phyloP scores from a whole-genome alignment of 2,888 invertebrate species.

The Panopea generosa region DNA sequence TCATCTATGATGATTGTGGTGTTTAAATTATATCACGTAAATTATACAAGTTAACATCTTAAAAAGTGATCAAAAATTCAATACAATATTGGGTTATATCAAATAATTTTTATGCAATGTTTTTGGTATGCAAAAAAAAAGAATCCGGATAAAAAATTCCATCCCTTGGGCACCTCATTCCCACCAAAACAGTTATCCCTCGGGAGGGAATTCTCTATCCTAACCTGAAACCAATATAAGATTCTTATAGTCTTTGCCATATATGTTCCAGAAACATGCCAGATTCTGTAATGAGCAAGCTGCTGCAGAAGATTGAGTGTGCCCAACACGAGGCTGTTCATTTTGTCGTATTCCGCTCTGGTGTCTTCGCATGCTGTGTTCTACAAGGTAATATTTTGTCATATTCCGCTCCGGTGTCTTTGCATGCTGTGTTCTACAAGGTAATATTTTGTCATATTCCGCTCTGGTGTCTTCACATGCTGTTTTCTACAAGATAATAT shows the following conservation, averaged over 20 bases:
- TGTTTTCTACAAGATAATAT: constrained; percentile 80
- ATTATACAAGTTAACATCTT: no score
- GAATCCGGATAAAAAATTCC: no score
- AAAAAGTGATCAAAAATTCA: no score
- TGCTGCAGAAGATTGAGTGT: constrained; percentile 78
- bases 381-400: constrained; percentile 78
- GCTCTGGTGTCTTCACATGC: constrained; percentile 78
- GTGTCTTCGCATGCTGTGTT: constrained; percentile 80
- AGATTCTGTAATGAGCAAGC: constrained; percentile 68
- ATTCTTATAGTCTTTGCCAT: background rate
- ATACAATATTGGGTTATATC: no score
- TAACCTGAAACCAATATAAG: no score
- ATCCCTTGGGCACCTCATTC: no score
- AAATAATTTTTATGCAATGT: no score
- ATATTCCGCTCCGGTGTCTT: constrained; percentile 79
- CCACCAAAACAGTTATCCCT: no score
- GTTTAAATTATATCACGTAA: no score
- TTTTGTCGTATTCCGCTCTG: constrained; percentile 78
- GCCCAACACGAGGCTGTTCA: constrained; percentile 76
- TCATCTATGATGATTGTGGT: no score
- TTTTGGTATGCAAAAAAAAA: no score
- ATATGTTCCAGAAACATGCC: constrained; percentile 73
- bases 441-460: constrained; percentile 78
- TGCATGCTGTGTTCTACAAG: constrained; percentile 80
- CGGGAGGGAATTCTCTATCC: no score